phyloP scores from a whole-genome alignment of 2,797 vertebrate species.

The Xyrichtys novacula region DNA sequence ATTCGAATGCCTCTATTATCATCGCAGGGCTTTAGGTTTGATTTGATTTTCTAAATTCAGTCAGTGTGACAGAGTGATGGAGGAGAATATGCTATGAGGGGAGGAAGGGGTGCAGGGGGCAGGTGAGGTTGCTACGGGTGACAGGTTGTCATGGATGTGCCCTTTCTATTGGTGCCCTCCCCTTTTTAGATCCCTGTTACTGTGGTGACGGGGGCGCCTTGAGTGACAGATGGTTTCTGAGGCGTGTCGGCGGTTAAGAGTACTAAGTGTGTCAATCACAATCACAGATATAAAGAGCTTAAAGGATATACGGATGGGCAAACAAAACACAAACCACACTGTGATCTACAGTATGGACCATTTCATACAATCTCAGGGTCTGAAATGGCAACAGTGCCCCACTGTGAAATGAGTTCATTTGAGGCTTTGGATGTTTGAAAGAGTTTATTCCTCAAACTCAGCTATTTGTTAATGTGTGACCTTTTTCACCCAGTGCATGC shows the following conservation, averaged over 20 bases:
- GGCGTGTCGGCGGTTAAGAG: conserved; percentile 64
- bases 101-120: conserved; percentile 17
- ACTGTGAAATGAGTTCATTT: not conserved
- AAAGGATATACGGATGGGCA: conserved; percentile 45
- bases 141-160: conserved; percentile 68
- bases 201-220: conserved; percentile 61
- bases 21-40: not conserved
- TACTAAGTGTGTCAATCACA: conserved; percentile 73
- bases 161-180: conserved; percentile 52
- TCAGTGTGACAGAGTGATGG: conserved; percentile 1
- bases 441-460: not conserved
- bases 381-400: not conserved
- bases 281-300: conserved; percentile 68
- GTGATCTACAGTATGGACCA: conserved; percentile 15
- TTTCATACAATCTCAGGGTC: conserved; percentile 10
- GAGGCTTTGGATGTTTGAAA: conserved; percentile 1
- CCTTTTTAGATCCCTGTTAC: conserved; percentile 56
- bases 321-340: conserved; percentile 27
- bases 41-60: conserved; percentile 20
- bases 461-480: conserved; percentile 1
- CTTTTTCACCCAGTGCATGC: conserved; percentile 4
- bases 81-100: conserved; percentile 18
- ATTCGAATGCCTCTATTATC: conserved; percentile 11
- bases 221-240: conserved; percentile 77
- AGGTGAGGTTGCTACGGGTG: conserved; percentile 66